Evolutionary conservation across 1,140 invertebrate genomes (phyloP), one percentile per base, ranked within the genome.

Genomic region (Heliothis virescens): DNA sequence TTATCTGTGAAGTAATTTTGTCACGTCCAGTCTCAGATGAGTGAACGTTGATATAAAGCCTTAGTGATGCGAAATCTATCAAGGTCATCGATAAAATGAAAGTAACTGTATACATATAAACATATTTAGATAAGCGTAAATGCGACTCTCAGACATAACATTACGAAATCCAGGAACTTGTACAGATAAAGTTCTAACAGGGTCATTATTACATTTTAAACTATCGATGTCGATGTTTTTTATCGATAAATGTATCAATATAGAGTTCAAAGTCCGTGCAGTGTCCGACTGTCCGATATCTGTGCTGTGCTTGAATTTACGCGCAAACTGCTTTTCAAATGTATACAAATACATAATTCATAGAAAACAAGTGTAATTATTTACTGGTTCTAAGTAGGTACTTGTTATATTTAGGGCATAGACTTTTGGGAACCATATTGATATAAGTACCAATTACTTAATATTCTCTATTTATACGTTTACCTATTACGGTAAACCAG

Each of bases 241-340:
- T 55, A 16, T 55, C 52, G 60, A 62, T 62, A 62, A n/a, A 41
- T 34, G 21, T 62, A 13, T 62, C 1, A 29, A 62, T 34, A 62
- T 34, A 26, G 60, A 62, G 60, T 62, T 62, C 60, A 62, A 62
- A 62, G 60, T 62, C 60, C 60, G 60, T 11, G 16, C 16, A 18
- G 34, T 41, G 34, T 41, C 34, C 34, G 34, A 41, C 16, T 57
- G 55, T 57, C 55, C 55, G 55, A 57, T 57, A 62, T 34, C 18
- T 62, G 29, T 13, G 26, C 26, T 34, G 26, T 2, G 60, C 60
- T 41, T 62, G 12, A 9, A 5, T 29, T 62, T 34, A 62, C 26
- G 12, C n/a, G 21, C 11, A 13, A 15, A 4, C 11, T 26, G 26
- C 60, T 26, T 34, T 41, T 62, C 41, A 62, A 62, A 3, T 34